Evolutionary conservation across 1,140 invertebrate species (phyloP).

Genomic region (Drosophila melanogaster): Release_6_plus_ISO1_MT NT_037436.4:18121001-18121500

Average conservation of each 20-base stretch:
- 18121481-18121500: not conserved
- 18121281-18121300: not conserved
- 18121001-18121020: not conserved
- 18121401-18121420: not conserved
- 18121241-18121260: not conserved
- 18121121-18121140: not conserved
- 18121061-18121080: conserved; percentile 3
- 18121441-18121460: not conserved
- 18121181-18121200: not conserved
- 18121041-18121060: not conserved
- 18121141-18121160: not conserved
- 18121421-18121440: conserved; percentile 4
- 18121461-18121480: not conserved
- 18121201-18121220: not conserved
- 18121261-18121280: no score
- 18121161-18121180: not conserved
- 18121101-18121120: not conserved
- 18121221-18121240: not conserved
- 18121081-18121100: not conserved
- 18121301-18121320: not conserved
- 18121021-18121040: not conserved
- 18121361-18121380: conserved; percentile 12
- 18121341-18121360: conserved; percentile 16
- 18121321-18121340: not conserved
- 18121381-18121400: no score